A percentile compares a stretch with the other conserved stretches of the same genome.
Evolutionary conservation across 2,113 vertebrate species (phyloP).

Genomic region (Lucifuga dentata): DNA sequence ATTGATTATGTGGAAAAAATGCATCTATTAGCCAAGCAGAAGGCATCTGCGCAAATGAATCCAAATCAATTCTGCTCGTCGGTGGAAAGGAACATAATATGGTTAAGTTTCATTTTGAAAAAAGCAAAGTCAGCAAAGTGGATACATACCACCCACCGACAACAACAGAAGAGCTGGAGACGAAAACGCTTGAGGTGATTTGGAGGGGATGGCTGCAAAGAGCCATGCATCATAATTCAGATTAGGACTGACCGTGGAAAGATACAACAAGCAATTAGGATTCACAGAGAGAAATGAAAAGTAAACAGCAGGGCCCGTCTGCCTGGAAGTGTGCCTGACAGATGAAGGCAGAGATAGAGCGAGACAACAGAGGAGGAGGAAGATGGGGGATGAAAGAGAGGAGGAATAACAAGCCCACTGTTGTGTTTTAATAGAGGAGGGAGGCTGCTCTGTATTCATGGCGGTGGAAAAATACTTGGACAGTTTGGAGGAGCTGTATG

Average conservation of each 20-base stretch:
- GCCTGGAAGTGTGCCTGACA: constrained; percentile 52
- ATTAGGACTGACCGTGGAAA: constrained; percentile 58
- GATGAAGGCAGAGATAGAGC: constrained; percentile 68
- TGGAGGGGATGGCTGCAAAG: constrained; percentile 3
- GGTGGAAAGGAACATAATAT: not conserved
- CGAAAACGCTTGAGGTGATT: constrained; percentile 15
- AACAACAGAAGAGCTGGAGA: not conserved
- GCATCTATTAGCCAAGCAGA: no score
- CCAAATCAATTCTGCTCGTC: not conserved
- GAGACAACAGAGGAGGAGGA: constrained; percentile 57
- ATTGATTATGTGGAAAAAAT: not conserved
- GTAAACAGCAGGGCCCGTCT: constrained; percentile 61
- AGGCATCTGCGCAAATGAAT: not conserved
- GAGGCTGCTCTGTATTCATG: constrained; percentile 44
- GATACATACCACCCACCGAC: constrained; percentile 25
- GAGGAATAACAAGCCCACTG: constrained; percentile 46
- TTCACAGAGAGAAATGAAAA: constrained; percentile 69
- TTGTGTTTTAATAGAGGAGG: constrained; percentile 50
- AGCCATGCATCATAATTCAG: constrained; percentile 50
- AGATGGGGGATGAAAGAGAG: constrained; percentile 38
- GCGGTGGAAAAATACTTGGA: constrained; percentile 57
- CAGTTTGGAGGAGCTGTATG: constrained; percentile 38
- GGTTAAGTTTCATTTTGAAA: constrained; percentile 3
- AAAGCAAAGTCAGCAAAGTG: constrained; percentile 50
- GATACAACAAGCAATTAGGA: constrained; percentile 60